These are phyloP conservation scores for Pangasius sanitwongsei DNA, from an alignment of 2,797 vertebrate genomes.

Conservation along the genomic window DNA sequence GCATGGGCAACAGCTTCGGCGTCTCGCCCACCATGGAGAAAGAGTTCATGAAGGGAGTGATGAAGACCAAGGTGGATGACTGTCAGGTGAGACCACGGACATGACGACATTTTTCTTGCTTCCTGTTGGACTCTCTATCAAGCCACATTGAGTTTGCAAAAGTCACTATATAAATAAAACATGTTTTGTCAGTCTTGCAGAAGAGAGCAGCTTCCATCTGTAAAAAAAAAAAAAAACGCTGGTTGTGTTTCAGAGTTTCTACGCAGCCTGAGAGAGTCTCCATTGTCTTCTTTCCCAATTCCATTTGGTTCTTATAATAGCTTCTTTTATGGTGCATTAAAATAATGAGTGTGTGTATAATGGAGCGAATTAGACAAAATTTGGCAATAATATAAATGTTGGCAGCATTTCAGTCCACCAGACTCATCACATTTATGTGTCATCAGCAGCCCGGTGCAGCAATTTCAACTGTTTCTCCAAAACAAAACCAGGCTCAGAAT, in stretches of 20 bases:
- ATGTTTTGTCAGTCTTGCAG: not conserved
- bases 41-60: slow-evolving; percentile 97
- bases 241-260: not conserved
- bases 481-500: not conserved
- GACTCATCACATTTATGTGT: slow-evolving; percentile 5
- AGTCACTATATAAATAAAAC: not conserved
- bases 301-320: slow-evolving; percentile 22
- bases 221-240: not conserved
- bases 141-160: not conserved
- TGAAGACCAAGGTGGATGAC: slow-evolving; percentile 99
- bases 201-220: not conserved
- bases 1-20: slow-evolving; percentile 99
- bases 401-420: slow-evolving; percentile 24
- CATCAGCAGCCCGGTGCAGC: slow-evolving; percentile 7
- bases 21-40: slow-evolving; percentile 98
- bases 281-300: slow-evolving; percentile 5
- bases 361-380: slow-evolving; percentile 35
- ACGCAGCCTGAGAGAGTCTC: not conserved
- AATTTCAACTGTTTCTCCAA: not conserved
- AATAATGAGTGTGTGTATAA: slow-evolving; percentile 26
- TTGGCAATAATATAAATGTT: slow-evolving; percentile 35
- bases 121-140: not conserved
- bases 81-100: slow-evolving; percentile 84
- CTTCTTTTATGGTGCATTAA: slow-evolving; percentile 21
- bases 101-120: not conserved